These are phyloP conservation scores for Drosophila testacea DNA, from an alignment of 2,888 invertebrate genomes.

Conservation along the genomic window DNA sequence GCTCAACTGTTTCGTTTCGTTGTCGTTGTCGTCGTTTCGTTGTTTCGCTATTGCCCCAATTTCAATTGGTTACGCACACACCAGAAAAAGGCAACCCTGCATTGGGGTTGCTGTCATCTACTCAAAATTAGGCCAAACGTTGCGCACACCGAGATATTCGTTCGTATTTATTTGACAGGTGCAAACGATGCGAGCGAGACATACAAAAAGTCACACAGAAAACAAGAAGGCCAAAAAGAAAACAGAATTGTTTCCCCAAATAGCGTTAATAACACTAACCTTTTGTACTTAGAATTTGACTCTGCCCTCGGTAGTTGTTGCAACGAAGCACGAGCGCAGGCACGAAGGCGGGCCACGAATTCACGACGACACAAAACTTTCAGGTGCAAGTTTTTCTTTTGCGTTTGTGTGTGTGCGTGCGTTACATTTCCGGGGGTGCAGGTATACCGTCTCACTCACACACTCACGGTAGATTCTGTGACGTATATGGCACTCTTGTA, in stretches of 20 bases:
- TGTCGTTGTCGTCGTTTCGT: conserved; percentile 48
- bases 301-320: conserved; percentile 52
- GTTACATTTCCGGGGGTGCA: conserved; percentile 82
- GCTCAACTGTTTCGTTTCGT: conserved; percentile 69
- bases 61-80: conserved; percentile 80
- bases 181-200: conserved; percentile 49
- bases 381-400: conserved; percentile 77
- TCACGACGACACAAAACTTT: conserved; percentile 59
- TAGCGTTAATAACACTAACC: conserved; percentile 60
- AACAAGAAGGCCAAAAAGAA: conserved; percentile 1
- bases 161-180: conserved; percentile 64
- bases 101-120: conserved; percentile 53
- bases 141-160: conserved; percentile 28
- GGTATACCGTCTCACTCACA: conserved; percentile 61
- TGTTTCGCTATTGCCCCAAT: conserved; percentile 72
- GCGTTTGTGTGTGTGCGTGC: conserved; percentile 26
- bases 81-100: conserved; percentile 60
- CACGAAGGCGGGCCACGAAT: conserved; percentile 52
- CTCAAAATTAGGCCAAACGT: conserved; percentile 71
- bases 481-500: conserved; percentile 65
- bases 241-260: conserved; percentile 19
- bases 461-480: conserved; percentile 62
- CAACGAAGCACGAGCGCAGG: conserved; percentile 46
- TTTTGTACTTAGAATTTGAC: conserved; percentile 56
- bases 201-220: conserved; percentile 6